A percentile compares a stretch with the other conserved stretches of the same genome.
These are phyloP conservation scores for Setophaga petechia DNA, from an alignment of 2,113 vertebrate genomes.

Conservation along the genomic window DNA sequence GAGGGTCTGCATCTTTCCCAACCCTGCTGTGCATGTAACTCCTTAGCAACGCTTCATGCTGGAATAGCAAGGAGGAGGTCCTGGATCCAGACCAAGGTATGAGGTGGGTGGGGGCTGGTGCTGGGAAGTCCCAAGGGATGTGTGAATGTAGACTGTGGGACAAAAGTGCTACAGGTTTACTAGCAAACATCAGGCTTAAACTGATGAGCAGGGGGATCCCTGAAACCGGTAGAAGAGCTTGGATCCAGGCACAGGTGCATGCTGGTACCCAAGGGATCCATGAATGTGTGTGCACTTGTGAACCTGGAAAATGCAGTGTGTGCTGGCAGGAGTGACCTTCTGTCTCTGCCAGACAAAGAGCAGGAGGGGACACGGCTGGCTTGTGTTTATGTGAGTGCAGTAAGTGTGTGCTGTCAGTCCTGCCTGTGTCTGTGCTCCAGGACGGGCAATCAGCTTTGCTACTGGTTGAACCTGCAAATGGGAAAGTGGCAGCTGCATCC, in stretches of 20 bases:
- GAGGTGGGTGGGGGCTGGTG: not conserved
- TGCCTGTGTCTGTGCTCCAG: not conserved
- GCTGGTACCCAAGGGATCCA: not conserved
- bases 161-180: not conserved
- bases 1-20: not conserved
- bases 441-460: not conserved
- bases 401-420: not conserved
- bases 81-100: not conserved
- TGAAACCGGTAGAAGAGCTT: not conserved
- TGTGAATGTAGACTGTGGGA: not conserved
- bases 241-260: not conserved
- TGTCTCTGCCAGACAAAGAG: rapidly evolving
- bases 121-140: not conserved
- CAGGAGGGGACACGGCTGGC: not conserved
- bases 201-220: not conserved
- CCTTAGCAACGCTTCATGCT: rapidly evolving
- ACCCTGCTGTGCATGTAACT: not conserved
- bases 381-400: not conserved
- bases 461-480: not conserved
- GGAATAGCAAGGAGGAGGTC: not conserved
- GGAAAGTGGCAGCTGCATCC: not conserved
- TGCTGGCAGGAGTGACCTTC: not conserved
- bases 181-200: not conserved
- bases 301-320: not conserved
- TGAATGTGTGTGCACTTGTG: not conserved